These are phyloP conservation scores for Intellagama lesueurii DNA, from an alignment of 2,797 vertebrate genomes.

Conservation along the genomic window DNA sequence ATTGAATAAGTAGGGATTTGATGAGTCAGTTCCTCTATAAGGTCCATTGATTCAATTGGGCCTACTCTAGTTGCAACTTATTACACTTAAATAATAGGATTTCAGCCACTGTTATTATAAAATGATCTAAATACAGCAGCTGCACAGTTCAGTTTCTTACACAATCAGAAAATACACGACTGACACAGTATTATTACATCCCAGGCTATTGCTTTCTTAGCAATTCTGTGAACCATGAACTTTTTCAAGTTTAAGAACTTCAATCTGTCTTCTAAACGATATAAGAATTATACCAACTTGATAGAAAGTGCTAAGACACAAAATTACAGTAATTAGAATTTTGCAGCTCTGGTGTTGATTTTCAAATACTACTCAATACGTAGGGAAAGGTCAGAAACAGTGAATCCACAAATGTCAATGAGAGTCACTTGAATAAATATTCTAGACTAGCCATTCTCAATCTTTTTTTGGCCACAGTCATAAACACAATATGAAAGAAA, in stretches of 20 bases:
- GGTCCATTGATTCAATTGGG: too few relatives aligned
- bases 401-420: neutral
- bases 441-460: neutral
- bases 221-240: neutral
- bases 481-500: too few relatives aligned
- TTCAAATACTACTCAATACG: slow-evolving; percentile 7
- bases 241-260: neutral
- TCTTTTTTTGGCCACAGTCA: too few relatives aligned
- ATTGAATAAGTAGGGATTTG: too few relatives aligned
- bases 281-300: neutral
- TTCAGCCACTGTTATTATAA: too few relatives aligned
- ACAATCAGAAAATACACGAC: neutral
- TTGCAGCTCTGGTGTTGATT: neutral
- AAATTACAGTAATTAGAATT: slow-evolving; percentile 24
- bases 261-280: slow-evolving; percentile 10
- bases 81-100: too few relatives aligned
- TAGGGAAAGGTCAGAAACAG: slow-evolving; percentile 19
- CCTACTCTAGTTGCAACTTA: too few relatives aligned
- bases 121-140: neutral
- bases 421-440: slow-evolving; percentile 16
- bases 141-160: neutral
- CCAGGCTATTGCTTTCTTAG: neutral
- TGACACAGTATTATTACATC: neutral
- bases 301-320: neutral
- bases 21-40: too few relatives aligned